Conservation (phyloP, 1,140 invertebrate genomes). For the Micrasema minimum region DNA sequence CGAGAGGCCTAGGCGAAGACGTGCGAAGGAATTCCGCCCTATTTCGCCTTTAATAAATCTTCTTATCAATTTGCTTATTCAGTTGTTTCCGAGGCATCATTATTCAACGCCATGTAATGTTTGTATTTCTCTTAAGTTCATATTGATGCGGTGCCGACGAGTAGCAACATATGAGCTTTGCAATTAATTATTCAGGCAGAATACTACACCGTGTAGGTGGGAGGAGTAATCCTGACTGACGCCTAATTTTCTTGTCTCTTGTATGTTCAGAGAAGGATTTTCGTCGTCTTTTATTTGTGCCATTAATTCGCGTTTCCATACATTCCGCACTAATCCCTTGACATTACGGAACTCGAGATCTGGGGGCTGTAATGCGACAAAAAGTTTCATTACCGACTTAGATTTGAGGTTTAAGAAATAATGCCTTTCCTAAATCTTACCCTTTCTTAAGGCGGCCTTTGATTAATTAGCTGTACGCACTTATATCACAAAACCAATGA, state of each 20-base stretch:
- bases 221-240: slow-evolving; percentile 21
- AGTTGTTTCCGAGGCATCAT: slow-evolving; percentile 39
- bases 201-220: slow-evolving; percentile 3
- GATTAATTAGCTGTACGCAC: too few species aligned
- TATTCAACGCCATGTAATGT: slow-evolving; percentile 41
- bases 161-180: slow-evolving; percentile 39
- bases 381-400: slow-evolving; percentile 8
- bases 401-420: too few species aligned
- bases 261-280: slow-evolving; percentile 27
- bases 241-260: slow-evolving; percentile 30
- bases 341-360: slow-evolving; percentile 2
- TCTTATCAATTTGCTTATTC: slow-evolving; percentile 38
- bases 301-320: slow-evolving; percentile 27
- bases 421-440: too few species aligned
- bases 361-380: not conserved
- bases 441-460: too few species aligned
- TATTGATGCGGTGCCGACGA: slow-evolving; percentile 44
- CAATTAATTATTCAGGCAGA: slow-evolving; percentile 43
- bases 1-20: not conserved
- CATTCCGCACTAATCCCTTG: not conserved
- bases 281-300: slow-evolving; percentile 24
- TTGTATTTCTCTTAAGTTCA: slow-evolving; percentile 40
- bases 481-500: too few species aligned
- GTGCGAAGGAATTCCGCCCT: slow-evolving; percentile 1
- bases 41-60: slow-evolving; percentile 37